Conservation (phyloP, 2,888 invertebrate genomes). For the Punctoribates punctum region DNA sequence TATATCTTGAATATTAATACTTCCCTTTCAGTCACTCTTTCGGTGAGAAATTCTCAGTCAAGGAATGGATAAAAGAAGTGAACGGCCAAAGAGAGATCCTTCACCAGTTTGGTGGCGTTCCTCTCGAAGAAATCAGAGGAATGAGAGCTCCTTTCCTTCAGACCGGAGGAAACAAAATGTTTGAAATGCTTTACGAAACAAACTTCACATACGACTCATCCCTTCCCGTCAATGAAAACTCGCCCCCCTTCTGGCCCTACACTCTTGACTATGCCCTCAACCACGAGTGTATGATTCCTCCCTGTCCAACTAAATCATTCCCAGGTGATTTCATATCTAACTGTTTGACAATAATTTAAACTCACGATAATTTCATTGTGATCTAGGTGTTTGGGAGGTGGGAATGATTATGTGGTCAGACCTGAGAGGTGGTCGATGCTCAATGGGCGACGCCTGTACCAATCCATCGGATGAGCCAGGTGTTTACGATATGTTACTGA, state of each 20-base stretch:
- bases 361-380: too few relatives aligned
- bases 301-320: conserved; percentile 86
- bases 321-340: conserved; percentile 59
- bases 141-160: conserved; percentile 91
- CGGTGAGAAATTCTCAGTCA: conserved; percentile 89
- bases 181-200: conserved; percentile 90
- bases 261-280: conserved; percentile 90
- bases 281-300: conserved; percentile 94
- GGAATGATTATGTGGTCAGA: conserved; percentile 97
- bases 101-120: conserved; percentile 76
- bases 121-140: conserved; percentile 80
- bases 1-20: neutral
- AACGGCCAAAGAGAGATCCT: conserved; percentile 90
- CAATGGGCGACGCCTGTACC: conserved; percentile 92
- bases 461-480: conserved; percentile 83
- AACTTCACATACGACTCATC: conserved; percentile 95
- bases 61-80: conserved; percentile 93
- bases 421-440: conserved; percentile 78
- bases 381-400: conserved; percentile 44
- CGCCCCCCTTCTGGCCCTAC: conserved; percentile 92
- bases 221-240: conserved; percentile 89
- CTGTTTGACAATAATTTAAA: too few relatives aligned
- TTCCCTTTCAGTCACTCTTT: conserved; percentile 73
- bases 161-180: conserved; percentile 94
- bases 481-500: conserved; percentile 86